Conservation (phyloP, 2,113 vertebrate genomes). For the Ascaphus truei region DNA sequence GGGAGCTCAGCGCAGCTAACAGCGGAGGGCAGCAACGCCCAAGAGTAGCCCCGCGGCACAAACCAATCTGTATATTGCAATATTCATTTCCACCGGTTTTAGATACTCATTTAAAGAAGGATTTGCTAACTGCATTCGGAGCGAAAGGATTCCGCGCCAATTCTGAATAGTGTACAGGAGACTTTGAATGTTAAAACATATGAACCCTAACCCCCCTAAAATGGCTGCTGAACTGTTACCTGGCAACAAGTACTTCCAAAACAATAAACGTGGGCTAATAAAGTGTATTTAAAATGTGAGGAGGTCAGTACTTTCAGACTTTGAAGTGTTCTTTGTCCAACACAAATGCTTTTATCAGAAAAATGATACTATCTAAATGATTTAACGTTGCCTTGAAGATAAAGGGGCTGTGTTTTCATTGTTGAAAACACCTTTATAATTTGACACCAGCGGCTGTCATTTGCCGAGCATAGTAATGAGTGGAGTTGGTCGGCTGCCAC, state of each 20-base stretch:
- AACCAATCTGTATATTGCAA: slow-evolving; percentile 30
- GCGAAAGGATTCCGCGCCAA: slow-evolving; percentile 2
- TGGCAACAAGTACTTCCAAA: slow-evolving; percentile 69
- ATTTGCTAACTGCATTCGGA: slow-evolving; percentile 42
- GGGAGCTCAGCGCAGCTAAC: slow-evolving; percentile 54
- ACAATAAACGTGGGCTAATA: slow-evolving; percentile 54
- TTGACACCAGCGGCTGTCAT: slow-evolving; percentile 81
- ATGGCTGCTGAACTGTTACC: slow-evolving; percentile 76
- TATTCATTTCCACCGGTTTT: slow-evolving; percentile 33
- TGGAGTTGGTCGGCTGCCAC: slow-evolving; percentile 61
- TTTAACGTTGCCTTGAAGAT: slow-evolving; percentile 70
- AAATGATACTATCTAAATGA: slow-evolving; percentile 69
- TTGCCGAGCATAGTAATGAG: slow-evolving; percentile 71
- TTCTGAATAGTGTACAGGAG: slow-evolving; percentile 47
- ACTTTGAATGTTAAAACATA: slow-evolving; percentile 43
- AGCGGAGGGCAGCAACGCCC: slow-evolving; percentile 51
- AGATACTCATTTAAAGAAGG: slow-evolving; percentile 35
- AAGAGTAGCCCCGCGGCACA: slow-evolving; percentile 48
- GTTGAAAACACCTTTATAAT: slow-evolving; percentile 77
- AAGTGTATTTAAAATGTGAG: slow-evolving; percentile 51
- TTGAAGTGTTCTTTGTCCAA: slow-evolving; percentile 69
- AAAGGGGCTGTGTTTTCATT: slow-evolving; percentile 67
- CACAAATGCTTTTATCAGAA: slow-evolving; percentile 75
- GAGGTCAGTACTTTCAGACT: slow-evolving; percentile 58
- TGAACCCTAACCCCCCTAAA: slow-evolving; percentile 57